A percentile compares a stretch with the other conserved stretches of the same genome.
Conservation (phyloP, 2,113 vertebrate species). For the Nothocercus julius region DNA sequence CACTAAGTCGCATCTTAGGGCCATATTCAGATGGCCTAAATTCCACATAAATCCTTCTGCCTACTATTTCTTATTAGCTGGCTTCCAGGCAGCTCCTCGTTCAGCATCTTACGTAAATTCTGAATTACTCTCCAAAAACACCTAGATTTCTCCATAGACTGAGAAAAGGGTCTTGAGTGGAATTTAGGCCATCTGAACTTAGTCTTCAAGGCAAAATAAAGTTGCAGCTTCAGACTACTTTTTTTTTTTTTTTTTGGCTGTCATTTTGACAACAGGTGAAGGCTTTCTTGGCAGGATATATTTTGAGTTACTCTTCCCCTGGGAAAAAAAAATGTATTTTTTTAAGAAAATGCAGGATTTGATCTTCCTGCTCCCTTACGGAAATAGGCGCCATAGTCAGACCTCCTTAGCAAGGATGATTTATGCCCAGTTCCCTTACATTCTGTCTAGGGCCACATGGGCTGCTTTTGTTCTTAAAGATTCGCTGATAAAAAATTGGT, state of each 20-base stretch:
- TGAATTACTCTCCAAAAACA: slow-evolving; percentile 13
- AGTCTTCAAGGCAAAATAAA: not conserved
- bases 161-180: not conserved
- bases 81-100: slow-evolving; percentile 49
- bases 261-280: not conserved
- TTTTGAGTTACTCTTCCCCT: not conserved
- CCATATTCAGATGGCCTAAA: slow-evolving; percentile 74
- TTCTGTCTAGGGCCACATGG: not conserved
- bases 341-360: not conserved
- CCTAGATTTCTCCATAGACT: not conserved
- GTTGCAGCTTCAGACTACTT: not conserved
- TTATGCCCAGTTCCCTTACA: not conserved
- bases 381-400: not conserved
- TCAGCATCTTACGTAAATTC: slow-evolving; percentile 34
- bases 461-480: not conserved
- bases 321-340: not conserved
- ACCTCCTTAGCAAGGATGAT: not conserved
- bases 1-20: slow-evolving; percentile 70
- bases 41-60: slow-evolving; percentile 70
- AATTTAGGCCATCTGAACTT: not conserved
- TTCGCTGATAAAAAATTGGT: not conserved
- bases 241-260: not conserved
- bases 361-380: not conserved
- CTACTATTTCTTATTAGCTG: slow-evolving; percentile 68
- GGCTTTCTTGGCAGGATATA: not conserved